Evolutionary conservation across 2,888 invertebrate genomes (phyloP).

Genomic region (Argynnis bischoffii): DNA sequence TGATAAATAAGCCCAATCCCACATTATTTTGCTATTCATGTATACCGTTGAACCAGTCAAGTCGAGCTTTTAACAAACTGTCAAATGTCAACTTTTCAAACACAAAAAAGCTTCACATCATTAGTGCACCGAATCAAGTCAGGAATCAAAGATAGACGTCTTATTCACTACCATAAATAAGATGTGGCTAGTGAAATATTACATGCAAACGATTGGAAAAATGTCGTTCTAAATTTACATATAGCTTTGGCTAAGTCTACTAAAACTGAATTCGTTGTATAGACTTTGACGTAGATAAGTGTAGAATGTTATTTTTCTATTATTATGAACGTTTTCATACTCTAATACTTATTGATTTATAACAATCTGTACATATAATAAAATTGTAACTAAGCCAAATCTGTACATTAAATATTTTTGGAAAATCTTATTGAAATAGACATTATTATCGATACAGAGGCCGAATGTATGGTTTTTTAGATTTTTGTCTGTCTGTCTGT

Average conservation of each 20-base stretch:
- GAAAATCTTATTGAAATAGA: too few species aligned
- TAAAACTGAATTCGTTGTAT: too few species aligned
- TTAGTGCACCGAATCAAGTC: constrained; percentile 67
- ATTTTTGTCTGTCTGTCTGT: too few species aligned
- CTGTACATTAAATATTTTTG: too few species aligned
- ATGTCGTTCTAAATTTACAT: constrained; percentile 71
- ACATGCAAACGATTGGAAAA: constrained; percentile 76
- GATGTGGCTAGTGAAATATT: constrained; percentile 71
- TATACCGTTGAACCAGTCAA: constrained; percentile 27
- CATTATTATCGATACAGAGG: too few species aligned
- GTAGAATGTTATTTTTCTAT: too few species aligned
- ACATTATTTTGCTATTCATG: constrained; percentile 34
- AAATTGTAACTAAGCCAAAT: too few species aligned
- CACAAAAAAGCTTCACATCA: constrained; percentile 74
- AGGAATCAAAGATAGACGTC: constrained; percentile 50
- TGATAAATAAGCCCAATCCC: constrained; percentile 21
- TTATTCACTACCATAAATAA: constrained; percentile 75
- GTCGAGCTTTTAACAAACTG: constrained; percentile 12
- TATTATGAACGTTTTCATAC: too few species aligned
- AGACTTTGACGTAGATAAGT: too few species aligned
- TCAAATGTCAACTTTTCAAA: constrained; percentile 22
- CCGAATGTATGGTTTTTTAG: too few species aligned
- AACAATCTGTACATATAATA: too few species aligned
- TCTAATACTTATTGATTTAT: too few species aligned
- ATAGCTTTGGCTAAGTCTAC: constrained; percentile 55